Conservation (phyloP, 2,797 vertebrate species). For the Gobionotothen gibberifrons region DNA sequence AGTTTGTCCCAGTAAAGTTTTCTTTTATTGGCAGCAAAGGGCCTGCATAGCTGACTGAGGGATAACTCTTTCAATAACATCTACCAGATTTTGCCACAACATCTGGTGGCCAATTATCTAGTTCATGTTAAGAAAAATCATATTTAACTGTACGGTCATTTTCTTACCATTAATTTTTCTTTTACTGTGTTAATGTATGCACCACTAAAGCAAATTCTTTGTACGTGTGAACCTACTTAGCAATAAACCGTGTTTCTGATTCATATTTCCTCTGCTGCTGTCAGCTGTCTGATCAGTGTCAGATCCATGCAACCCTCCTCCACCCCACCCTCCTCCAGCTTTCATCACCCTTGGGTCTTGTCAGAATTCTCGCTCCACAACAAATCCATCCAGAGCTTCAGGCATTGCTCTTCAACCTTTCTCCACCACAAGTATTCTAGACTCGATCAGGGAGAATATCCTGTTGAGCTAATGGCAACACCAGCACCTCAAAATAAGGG, state of each 20-base stretch:
- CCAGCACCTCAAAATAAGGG: neutral
- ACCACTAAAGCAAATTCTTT: too few species aligned
- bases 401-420: neutral
- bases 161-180: too few species aligned
- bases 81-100: too few species aligned
- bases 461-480: neutral
- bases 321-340: neutral
- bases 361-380: neutral
- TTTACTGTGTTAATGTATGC: too few species aligned
- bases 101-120: neutral
- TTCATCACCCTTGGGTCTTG: conserved; percentile 3
- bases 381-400: neutral
- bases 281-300: neutral
- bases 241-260: too few species aligned
- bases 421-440: neutral
- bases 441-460: neutral
- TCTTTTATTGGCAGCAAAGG: too few species aligned
- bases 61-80: neutral
- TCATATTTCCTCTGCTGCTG: neutral
- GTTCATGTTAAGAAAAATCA: too few species aligned
- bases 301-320: neutral
- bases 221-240: too few species aligned
- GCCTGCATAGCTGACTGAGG: neutral
- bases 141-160: too few species aligned
- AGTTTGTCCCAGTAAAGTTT: too few species aligned